Evolutionary conservation across 2,888 invertebrate genomes (phyloP), one percentile per base, ranked within the genome.

Genomic region (Cinara cedri): DNA sequence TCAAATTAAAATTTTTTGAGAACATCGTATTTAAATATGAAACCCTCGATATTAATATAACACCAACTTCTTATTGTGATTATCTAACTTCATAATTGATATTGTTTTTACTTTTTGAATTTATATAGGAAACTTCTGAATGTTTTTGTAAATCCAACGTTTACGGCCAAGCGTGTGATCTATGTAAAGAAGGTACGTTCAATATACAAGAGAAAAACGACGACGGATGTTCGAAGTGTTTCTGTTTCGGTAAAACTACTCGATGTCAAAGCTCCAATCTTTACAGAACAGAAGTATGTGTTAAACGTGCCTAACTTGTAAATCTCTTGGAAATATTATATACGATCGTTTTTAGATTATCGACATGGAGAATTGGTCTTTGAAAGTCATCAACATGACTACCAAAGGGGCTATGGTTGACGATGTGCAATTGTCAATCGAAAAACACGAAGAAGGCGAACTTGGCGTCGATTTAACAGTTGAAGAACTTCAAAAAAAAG

Each of bases 151-250:
- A 84, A 81, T 57, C 85, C 74, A 88, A 88, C 82, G 93, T 93
- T 0, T 88, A 90, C 6, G 95, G 94, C 1, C 87, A 89, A 81
- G 90, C 91, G 11, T 99, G 98, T 85, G 92, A 95, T 83, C 88
- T 90, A 1, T 99, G 98, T 85, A 90, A 90, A 82, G 93, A 94
- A 51, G 96, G 96, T 19, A 94, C 94, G 6, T 99, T 96, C 87
- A 93, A 97, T 86, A 88, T 99, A 49, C 93, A 95, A 85, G 89
- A 89, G 1, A 88, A 87, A 78, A 96, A 98, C 86, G 91, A 93
- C 0, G 91, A 92, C 2, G 99, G 98, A 0, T 99, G 98, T 85
- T 96, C 96, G 1, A 93, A 94, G 83, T 99, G 99, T 85, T 98
- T 96, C 90, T 99, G 99, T 85, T 99, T 97, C 85, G 97, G 96